Evolutionary conservation across 2,888 invertebrate species (phyloP).

Genomic region (Ramazzottius varieornatus): DNA sequence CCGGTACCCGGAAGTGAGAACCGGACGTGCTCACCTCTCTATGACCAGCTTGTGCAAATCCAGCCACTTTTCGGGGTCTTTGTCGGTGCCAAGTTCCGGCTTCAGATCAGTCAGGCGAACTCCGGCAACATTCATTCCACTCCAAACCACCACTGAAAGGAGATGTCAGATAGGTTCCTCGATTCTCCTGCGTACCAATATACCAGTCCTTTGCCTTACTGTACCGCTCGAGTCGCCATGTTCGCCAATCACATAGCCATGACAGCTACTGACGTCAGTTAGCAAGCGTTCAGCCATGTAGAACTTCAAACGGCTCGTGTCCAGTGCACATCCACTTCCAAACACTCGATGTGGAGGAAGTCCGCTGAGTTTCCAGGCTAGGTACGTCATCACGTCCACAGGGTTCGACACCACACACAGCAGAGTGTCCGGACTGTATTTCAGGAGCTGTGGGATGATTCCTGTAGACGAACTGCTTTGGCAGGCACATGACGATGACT

Average conservation of each 20-base stretch:
- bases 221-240: constrained; percentile 68
- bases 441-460: constrained; percentile 51
- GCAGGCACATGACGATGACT: no score
- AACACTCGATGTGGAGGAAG: constrained; percentile 60
- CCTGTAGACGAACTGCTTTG: constrained; percentile 16
- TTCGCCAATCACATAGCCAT: constrained; percentile 79
- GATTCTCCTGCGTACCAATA: neutral
- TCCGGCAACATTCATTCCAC: constrained; percentile 69
- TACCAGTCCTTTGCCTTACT: no score
- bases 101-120: constrained; percentile 52
- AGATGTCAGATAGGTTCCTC: constrained; percentile 13
- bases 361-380: constrained; percentile 74
- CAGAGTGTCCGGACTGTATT: constrained; percentile 59
- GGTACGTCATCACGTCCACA: constrained; percentile 69
- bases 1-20: no score
- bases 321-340: constrained; percentile 74
- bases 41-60: constrained; percentile 54
- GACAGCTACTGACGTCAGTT: constrained; percentile 54
- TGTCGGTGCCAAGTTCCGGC: constrained; percentile 39
- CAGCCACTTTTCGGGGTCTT: constrained; percentile 50
- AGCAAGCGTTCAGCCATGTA: constrained; percentile 51
- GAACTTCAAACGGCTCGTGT: constrained; percentile 68
- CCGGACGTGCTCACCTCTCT: constrained; percentile 32
- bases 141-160: constrained; percentile 64
- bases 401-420: constrained; percentile 70